Base-by-base conservation (phyloP, 2,888 invertebrate genomes). In the Apomyelois bistriatella region DNA sequence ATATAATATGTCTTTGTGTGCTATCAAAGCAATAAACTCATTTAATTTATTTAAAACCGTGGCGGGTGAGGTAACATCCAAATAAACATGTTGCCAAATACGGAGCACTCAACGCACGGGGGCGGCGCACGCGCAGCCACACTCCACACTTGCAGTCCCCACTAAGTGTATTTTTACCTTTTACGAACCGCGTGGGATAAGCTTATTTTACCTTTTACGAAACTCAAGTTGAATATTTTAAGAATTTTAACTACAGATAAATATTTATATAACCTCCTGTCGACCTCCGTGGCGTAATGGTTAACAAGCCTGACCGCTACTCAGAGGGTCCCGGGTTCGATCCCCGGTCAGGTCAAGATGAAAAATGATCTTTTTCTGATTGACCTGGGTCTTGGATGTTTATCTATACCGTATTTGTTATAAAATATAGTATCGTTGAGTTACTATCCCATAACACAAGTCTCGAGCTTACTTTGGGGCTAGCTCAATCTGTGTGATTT, bases 101-200 rank as follows among this genome's bases (percentile, higher is more conserved):
- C 17, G 53, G 37, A 40, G 35, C 57, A 51, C 59, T 52, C 59
- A 55, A 51, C 59, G 54, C 59, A 55, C 58, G 30, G 16, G 22
- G 49, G 40, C 28, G 47, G 35, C 47, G 47, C 40, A 55, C 12
- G 36, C 42, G 43, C 48, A 52, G 53, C 35, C 43, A 47, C 46
- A 52, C 28, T 30, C 51, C 32, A 36, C 42, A 12, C 30, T 32
- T 12, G 46, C 15, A 15, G 32, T 42, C 68, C 76, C 78, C 72
- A 70, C 74, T 60, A 71, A 72, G 78, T 70, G 65, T 77, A 74
- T 74, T 74, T 75, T 68, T 69, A 69, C 62, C 52, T 48, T 54
- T 54, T 47, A 41, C 36, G 8, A 41, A 22, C 28, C 48, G 55
- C 55, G 52, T 52, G 52, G 52, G 52, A 43, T 35, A 37, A 13